These are phyloP conservation scores for Turritopsis rubra DNA, from an alignment of 30 jellyfish, hydroid and myxozoan species.

Conservation along the genomic window DNA sequence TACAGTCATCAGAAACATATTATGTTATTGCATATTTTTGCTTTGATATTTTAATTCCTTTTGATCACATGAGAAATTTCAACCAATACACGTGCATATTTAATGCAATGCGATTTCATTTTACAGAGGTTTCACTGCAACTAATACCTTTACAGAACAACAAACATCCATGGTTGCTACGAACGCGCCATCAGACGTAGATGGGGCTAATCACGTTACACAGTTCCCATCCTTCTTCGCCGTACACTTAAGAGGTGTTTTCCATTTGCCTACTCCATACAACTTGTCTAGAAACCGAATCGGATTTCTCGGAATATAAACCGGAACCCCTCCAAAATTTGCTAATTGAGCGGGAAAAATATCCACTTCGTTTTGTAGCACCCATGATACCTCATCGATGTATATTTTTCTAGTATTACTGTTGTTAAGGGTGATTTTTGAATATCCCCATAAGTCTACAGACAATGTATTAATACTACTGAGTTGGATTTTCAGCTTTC, in stretches of 20 bases:
- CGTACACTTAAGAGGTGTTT: slow-evolving; percentile 54
- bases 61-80: too few species aligned
- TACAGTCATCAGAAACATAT: too few species aligned
- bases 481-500: slow-evolving; percentile 41
- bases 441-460: slow-evolving; percentile 83
- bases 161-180: too few species aligned
- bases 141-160: too few species aligned
- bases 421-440: background rate
- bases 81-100: too few species aligned
- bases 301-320: slow-evolving; percentile 66
- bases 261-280: slow-evolving; percentile 68
- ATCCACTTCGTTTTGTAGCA: slow-evolving; percentile 28
- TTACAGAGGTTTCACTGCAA: too few species aligned
- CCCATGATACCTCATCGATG: slow-evolving; percentile 31
- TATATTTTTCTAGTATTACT: background rate
- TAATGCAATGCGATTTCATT: too few species aligned
- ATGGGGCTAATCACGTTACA: background rate
- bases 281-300: slow-evolving; percentile 34
- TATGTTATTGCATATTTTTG: too few species aligned
- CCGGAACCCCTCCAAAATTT: slow-evolving; percentile 44
- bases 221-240: slow-evolving; percentile 65
- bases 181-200: too few species aligned
- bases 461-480: slow-evolving; percentile 39
- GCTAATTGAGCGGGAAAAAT: slow-evolving; percentile 51
- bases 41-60: too few species aligned